Conservation (phyloP, 2,113 vertebrate species). For the Holacanthus passer region DNA sequence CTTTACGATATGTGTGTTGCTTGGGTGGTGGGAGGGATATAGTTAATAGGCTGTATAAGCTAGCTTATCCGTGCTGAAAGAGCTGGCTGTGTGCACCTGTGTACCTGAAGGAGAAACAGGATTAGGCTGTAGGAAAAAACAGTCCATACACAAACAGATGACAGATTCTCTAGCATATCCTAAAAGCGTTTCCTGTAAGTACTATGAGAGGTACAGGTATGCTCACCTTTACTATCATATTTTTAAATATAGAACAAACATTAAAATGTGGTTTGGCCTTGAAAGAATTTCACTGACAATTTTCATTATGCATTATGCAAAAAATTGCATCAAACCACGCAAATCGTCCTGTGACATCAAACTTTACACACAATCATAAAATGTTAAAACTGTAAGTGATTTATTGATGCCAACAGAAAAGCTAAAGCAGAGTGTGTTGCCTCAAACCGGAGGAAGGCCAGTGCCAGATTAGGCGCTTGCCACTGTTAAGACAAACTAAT, state of each 20-base stretch:
- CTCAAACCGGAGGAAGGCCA: constrained; percentile 48
- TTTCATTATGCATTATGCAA: no score
- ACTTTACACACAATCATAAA: neutral
- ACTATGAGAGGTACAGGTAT: neutral
- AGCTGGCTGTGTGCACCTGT: constrained; percentile 4
- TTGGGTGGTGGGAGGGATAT: constrained; percentile 26
- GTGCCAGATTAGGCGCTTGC: constrained; percentile 62
- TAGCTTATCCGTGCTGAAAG: constrained; percentile 54
- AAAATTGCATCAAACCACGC: neutral
- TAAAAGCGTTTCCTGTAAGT: neutral
- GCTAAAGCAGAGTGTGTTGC: constrained; percentile 30
- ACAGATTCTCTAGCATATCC: neutral
- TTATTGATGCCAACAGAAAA: constrained; percentile 2
- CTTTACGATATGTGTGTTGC: neutral
- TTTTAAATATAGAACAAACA: neutral
- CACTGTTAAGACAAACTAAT: constrained; percentile 79
- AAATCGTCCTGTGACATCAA: neutral
- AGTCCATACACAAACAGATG: neutral
- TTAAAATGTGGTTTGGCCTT: neutral
- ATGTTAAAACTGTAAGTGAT: neutral
- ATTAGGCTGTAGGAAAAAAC: constrained; percentile 42
- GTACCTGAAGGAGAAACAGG: constrained; percentile 57
- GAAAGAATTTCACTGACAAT: neutral
- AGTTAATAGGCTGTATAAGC: constrained; percentile 43
- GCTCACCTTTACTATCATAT: neutral